These are phyloP conservation scores for Epizoanthus stellaris DNA, from an alignment of 92 coral and sea anemone genomes.

Conservation along the genomic window DNA sequence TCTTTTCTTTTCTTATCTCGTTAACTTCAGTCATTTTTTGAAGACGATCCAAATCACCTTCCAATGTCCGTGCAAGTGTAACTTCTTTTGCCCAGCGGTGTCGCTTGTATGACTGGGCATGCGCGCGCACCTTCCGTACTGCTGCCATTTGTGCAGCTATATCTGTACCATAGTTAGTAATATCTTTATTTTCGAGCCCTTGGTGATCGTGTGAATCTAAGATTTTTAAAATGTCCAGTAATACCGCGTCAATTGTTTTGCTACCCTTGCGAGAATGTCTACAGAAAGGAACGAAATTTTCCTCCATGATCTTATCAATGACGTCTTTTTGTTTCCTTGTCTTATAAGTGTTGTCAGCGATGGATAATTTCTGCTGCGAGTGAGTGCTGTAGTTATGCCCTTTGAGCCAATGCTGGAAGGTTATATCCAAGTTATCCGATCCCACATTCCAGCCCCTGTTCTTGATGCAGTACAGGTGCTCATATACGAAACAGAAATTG, in stretches of 20 bases:
- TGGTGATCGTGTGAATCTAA: conserved; percentile 40
- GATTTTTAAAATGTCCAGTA: conserved; percentile 27
- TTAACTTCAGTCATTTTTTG: conserved; percentile 3
- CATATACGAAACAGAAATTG: conserved; percentile 31
- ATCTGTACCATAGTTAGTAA: conserved; percentile 66
- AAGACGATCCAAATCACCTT: conserved; percentile 73
- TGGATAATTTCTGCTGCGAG: not conserved
- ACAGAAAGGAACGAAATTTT: conserved; percentile 33
- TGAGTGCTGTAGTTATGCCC: not conserved
- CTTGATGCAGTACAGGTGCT: conserved; percentile 22
- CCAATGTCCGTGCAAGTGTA: conserved; percentile 64
- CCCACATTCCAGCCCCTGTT: conserved; percentile 49
- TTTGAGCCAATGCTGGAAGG: conserved; percentile 63
- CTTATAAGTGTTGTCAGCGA: not conserved
- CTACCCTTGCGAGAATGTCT: conserved; percentile 28
- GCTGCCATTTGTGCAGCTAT: conserved; percentile 64
- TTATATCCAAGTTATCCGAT: conserved; percentile 56
- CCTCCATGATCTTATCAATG: conserved; percentile 35
- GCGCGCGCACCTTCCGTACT: conserved; percentile 60
- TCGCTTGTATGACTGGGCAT: conserved; percentile 52
- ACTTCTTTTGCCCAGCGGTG: conserved; percentile 83
- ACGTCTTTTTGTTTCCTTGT: conserved; percentile 34
- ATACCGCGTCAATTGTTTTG: conserved; percentile 37
- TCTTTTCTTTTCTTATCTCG: conserved; percentile 8
- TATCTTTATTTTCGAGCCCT: conserved; percentile 56